Base-by-base conservation (phyloP, 2,797 vertebrate genomes). In the Dromococcyx pavoninus region DNA sequence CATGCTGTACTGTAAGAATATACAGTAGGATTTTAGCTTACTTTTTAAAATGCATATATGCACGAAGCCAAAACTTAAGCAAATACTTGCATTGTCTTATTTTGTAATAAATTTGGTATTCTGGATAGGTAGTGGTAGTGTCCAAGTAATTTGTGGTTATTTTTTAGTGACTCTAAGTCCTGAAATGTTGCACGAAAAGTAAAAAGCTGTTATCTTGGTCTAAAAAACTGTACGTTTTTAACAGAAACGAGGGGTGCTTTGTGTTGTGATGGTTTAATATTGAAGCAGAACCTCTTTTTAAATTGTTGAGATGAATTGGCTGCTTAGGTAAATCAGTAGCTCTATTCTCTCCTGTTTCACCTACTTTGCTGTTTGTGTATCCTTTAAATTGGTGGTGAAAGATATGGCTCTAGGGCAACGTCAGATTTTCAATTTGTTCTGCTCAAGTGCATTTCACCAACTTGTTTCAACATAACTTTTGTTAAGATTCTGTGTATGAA, bases 71-170 rank as follows among this genome's bases (percentile, higher is more conserved):
- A 91, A 96, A 93, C 79, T 95, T 91, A 96, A 78, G 58, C 48
- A 58, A 94, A 75, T 89, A 86, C 66, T 97, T 96, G 84, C 89
- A 30, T 91, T 97, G 86, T 95, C 70, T 95, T 96, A 86, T 94
- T 96, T 96, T 96, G 93, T 93, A 94, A 90, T 91, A 27, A 90
- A 75, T 90, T 85, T 95, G 72, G 60, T 96, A 23, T 93, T 96
- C 84, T 95, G 85, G 87, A n/a, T 92, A 96, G 97, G 27, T 88
- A 95, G 94, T 62, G 51, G 80, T 94, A 94, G 91, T 65, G 67
- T 91, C 93, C 64, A 80, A 91, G 57, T 95, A 60, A 67, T 95
- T 95, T 53, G 67, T 86, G 82, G 70, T 95, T 93, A 93, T 65
- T 75, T 92, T 96, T 88, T 71, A 78, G 77, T 95, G 95, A 96